phyloP scores from a whole-genome alignment of 2,888 invertebrate species.

The Pseudococcus longispinus region DNA sequence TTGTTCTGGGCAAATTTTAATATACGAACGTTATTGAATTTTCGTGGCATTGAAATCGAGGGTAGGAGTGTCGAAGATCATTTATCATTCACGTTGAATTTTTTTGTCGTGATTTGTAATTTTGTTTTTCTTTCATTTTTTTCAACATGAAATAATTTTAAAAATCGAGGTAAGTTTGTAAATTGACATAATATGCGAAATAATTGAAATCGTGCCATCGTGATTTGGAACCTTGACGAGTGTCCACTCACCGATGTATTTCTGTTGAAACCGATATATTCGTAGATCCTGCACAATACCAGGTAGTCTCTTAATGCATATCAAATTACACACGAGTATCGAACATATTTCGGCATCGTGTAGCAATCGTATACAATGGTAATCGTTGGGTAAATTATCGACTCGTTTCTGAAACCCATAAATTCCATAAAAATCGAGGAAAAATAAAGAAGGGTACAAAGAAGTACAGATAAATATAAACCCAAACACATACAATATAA shows the following conservation, averaged over 20 bases:
- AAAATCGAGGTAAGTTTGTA: not conserved
- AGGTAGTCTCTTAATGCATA: not conserved
- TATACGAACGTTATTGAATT: not conserved
- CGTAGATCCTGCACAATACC: constrained; percentile 32
- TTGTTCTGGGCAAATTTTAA: not conserved
- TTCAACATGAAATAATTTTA: not conserved
- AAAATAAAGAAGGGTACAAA: not conserved
- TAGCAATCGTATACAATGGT: constrained; percentile 44
- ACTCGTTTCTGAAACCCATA: constrained; percentile 30
- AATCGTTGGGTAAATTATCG: constrained; percentile 50
- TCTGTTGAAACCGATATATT: not conserved
- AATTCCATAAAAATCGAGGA: not conserved
- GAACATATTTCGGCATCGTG: constrained; percentile 34
- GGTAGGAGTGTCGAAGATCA: not conserved
- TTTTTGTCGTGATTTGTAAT: not conserved
- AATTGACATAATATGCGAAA: no score
- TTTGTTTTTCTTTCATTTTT: not conserved
- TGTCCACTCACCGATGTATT: not conserved
- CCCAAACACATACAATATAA: not conserved
- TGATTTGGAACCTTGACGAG: not conserved
- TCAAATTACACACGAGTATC: not conserved
- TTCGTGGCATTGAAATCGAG: not conserved
- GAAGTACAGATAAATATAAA: not conserved
- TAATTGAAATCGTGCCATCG: not conserved
- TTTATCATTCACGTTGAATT: not conserved